Conservation (phyloP, 2,888 invertebrate species). For the Dryomyza anilis region DNA sequence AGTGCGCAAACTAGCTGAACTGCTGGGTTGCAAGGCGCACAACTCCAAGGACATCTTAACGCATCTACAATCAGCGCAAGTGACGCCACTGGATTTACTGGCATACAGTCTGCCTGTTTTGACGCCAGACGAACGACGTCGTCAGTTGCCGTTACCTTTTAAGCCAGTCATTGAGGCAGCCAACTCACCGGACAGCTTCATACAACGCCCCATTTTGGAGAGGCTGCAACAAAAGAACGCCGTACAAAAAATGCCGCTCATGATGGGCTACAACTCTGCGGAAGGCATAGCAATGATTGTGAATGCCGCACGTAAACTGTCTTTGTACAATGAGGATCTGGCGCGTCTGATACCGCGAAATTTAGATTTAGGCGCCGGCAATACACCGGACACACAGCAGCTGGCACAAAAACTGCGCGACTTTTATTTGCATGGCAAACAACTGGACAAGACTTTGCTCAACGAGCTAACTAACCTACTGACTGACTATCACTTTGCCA, state of each 20-base stretch:
- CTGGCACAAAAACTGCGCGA: slow-evolving; percentile 47
- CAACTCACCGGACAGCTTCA: slow-evolving; percentile 47
- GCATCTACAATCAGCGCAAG: slow-evolving; percentile 45
- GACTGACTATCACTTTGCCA: slow-evolving; percentile 60
- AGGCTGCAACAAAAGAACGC: slow-evolving; percentile 59
- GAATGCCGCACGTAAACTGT: slow-evolving; percentile 45
- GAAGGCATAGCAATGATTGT: slow-evolving; percentile 63
- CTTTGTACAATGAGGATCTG: slow-evolving; percentile 47
- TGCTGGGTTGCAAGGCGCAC: slow-evolving; percentile 41
- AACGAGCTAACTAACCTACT: slow-evolving; percentile 62
- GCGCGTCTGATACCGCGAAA: slow-evolving; percentile 52
- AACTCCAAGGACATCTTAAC: slow-evolving; percentile 37
- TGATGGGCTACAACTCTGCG: slow-evolving; percentile 65
- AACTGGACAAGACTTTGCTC: slow-evolving; percentile 56
- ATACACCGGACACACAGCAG: slow-evolving; percentile 37
- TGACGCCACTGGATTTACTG: slow-evolving; percentile 38
- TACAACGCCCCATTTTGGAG: slow-evolving; percentile 58
- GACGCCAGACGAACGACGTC: slow-evolving; percentile 50
- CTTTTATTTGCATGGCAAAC: slow-evolving; percentile 62
- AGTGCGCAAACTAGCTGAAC: slow-evolving; percentile 46
- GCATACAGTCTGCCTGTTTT: slow-evolving; percentile 38
- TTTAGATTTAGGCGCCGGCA: slow-evolving; percentile 40
- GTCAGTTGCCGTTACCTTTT: slow-evolving; percentile 49
- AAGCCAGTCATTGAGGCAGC: slow-evolving; percentile 52
- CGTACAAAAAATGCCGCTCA: slow-evolving; percentile 62